Conservation (phyloP, 2,113 vertebrate species). For the Etheostoma spectabile region DNA sequence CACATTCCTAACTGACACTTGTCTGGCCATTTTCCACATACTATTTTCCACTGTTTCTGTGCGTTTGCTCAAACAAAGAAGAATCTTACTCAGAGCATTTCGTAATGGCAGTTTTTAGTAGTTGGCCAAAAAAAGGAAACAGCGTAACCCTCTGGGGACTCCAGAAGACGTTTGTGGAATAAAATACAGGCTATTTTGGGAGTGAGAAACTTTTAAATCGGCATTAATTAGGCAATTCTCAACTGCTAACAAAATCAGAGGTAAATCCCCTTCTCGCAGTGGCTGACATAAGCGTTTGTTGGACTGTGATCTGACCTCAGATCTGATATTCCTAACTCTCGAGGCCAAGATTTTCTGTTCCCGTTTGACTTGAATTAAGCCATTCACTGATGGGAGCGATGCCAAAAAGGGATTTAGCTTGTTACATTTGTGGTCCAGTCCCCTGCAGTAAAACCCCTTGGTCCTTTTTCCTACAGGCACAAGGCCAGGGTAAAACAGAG, state of each 20-base stretch:
- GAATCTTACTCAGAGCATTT: slow-evolving; percentile 16
- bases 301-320: neutral
- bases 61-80: slow-evolving; percentile 22
- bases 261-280: neutral
- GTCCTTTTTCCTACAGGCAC: slow-evolving; percentile 7
- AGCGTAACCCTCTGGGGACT: slow-evolving; percentile 6
- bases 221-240: neutral
- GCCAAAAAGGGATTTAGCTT: slow-evolving; percentile 8
- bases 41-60: slow-evolving; percentile 34
- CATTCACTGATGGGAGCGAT: neutral
- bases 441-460: slow-evolving; percentile 3
- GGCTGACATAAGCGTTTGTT: neutral
- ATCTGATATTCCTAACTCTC: neutral
- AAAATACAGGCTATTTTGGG: slow-evolving; percentile 5
- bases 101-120: slow-evolving; percentile 18
- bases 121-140: slow-evolving; percentile 18
- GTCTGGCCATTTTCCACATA: slow-evolving; percentile 23
- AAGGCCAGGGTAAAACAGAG: slow-evolving; percentile 15
- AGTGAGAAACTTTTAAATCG: neutral
- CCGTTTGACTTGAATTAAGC: neutral
- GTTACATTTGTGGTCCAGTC: slow-evolving; percentile 32
- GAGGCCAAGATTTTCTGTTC: no score
- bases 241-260: neutral
- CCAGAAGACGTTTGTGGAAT: neutral
- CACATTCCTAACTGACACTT: slow-evolving; percentile 7